A percentile compares a stretch with the other conserved stretches of the same genome.
These are phyloP conservation scores for Cavia porcellus DNA, from an alignment of 2,113 vertebrate species.

Conservation along the genomic window DNA sequence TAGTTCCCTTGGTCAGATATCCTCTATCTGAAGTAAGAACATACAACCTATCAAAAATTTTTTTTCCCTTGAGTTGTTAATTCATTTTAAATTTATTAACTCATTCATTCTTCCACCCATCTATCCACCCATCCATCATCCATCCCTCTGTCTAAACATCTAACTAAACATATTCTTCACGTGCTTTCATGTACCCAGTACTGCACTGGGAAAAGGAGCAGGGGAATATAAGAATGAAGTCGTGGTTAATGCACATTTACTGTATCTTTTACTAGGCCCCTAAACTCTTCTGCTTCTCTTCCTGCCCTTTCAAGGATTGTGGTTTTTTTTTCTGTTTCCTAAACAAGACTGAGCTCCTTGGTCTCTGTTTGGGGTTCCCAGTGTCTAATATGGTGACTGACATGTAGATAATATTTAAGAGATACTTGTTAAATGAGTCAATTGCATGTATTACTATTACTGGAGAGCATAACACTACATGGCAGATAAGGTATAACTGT, in stretches of 20 bases:
- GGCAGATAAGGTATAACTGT: neutral
- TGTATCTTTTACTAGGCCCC: neutral
- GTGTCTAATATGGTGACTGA: neutral
- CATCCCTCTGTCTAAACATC: too few species aligned
- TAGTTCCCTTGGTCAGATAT: neutral
- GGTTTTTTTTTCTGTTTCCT: neutral
- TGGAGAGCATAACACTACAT: neutral
- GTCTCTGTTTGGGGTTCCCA: neutral
- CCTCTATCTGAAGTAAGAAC: neutral
- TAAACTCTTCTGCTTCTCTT: neutral
- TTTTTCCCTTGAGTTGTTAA: neutral
- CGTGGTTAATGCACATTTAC: neutral
- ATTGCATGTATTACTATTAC: neutral
- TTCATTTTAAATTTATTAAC: neutral
- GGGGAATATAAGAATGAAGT: neutral
- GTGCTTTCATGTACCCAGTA: neutral
- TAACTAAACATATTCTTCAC: neutral
- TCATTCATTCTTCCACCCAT: neutral
- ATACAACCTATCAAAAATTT: neutral
- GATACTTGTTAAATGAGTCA: slow-evolving; percentile 13
- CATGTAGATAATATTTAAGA: neutral
- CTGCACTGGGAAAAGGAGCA: neutral
- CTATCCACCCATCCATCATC: neutral
- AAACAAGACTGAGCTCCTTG: neutral
- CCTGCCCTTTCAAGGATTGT: neutral